phyloP scores from a whole-genome alignment of 2,888 invertebrate species.

The Ophonus ardosiacus region DNA sequence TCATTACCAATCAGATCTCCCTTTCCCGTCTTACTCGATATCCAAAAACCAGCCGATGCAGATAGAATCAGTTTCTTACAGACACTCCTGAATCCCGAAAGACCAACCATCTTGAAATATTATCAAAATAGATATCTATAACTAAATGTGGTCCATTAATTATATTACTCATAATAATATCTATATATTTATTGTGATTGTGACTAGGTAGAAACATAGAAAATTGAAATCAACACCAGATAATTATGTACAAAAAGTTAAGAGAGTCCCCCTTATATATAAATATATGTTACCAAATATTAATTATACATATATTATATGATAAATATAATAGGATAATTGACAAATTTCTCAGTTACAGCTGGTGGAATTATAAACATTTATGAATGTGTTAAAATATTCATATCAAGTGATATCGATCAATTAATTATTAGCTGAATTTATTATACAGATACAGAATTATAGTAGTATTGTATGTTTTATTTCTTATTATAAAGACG shows the following conservation, averaged over 20 bases:
- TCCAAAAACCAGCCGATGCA: neutral
- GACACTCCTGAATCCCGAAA: slow-evolving; percentile 5
- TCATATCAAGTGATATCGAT: slow-evolving; percentile 75
- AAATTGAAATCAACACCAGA: slow-evolving; percentile 73
- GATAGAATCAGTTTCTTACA: neutral
- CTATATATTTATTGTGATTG: slow-evolving; percentile 73
- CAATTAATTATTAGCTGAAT: slow-evolving; percentile 68
- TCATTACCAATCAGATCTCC: neutral
- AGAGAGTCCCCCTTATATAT: slow-evolving; percentile 61
- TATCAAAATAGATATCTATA: slow-evolving; percentile 66
- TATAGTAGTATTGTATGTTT: slow-evolving; percentile 41
- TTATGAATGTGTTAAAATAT: slow-evolving; percentile 64
- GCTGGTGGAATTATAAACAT: slow-evolving; percentile 53
- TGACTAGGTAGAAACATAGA: slow-evolving; percentile 70
- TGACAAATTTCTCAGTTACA: slow-evolving; percentile 59
- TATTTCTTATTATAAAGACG: slow-evolving; percentile 35
- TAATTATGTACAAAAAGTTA: slow-evolving; percentile 74
- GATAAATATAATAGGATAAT: slow-evolving; percentile 57
- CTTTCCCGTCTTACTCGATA: neutral
- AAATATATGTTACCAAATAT: slow-evolving; percentile 58
- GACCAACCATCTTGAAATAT: slow-evolving; percentile 58
- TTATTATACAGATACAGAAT: slow-evolving; percentile 56
- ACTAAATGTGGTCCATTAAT: slow-evolving; percentile 71
- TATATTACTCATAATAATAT: slow-evolving; percentile 68
- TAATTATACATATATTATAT: slow-evolving; percentile 55